Evolutionary conservation across 2,888 invertebrate genomes (phyloP), one percentile per base, ranked within the genome.

Genomic region (Omphaloscelis lunosa): DNA sequence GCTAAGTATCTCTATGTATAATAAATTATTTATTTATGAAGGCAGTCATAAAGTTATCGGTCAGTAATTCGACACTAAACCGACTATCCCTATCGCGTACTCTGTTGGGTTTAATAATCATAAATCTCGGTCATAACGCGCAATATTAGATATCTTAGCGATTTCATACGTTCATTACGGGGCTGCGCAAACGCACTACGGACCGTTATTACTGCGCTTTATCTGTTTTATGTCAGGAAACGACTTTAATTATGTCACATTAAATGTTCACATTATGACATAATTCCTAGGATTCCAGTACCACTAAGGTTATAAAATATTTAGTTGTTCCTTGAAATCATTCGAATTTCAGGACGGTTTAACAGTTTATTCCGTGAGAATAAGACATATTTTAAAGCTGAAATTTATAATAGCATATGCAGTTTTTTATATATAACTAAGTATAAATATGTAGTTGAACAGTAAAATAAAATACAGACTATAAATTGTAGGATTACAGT

Each of bases 111-210:
- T 83, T 84, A 77, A 81, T 85, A 81, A 78, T 70, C 77, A 76
- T 85, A 84, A 85, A 85, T 79, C 69, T 62, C 12, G 78, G 72
- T 77, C 81, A 68, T 85, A 85, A 87, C 77, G 63, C 39, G 73
- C 74, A 68, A 71, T 85, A 85, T 85, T 87, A 84, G 72, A 78
- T 72, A 78, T 78, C 74, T 78, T 56, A 75, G 71, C 34, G 62
- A 39, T 62, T 82, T 73, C 75, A 79, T 83, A 65, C 63, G 70
- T 68, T 85, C 65, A 75, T 86, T 84, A 86, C 34, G n/a, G 23
- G 27, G 53, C 39, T 68, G 75, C 75, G 75, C 80, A 84, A 75
- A 72, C 77, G 80, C 77, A 80, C 48, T 12, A 61, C 27, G 29
- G 41, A 27, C 51, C 48, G 39, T 77, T 86, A 80, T 80, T 76